Conservation (phyloP, 2,888 invertebrate genomes). For the Nemotelus pantherinus region DNA sequence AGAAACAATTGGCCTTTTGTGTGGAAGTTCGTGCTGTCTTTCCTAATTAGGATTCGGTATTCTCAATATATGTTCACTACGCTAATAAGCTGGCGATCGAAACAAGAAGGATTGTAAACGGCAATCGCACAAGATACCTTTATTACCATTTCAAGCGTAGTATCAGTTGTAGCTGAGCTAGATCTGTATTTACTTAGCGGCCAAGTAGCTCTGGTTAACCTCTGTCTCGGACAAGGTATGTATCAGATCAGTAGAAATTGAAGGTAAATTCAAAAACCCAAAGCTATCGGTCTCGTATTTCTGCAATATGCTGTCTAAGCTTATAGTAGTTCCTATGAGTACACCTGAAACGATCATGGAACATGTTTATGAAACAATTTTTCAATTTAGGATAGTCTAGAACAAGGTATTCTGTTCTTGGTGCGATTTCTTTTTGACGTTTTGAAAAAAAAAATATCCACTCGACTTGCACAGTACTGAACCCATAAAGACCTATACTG, state of each 20-base stretch:
- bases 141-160: slow-evolving; percentile 96
- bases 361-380: not conserved
- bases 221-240: slow-evolving; percentile 89
- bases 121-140: slow-evolving; percentile 82
- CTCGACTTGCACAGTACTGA: slow-evolving; percentile 76
- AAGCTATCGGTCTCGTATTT: slow-evolving; percentile 73
- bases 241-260: slow-evolving; percentile 70
- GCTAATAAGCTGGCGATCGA: slow-evolving; percentile 83
- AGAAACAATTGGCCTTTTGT: slow-evolving; percentile 91
- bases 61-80: slow-evolving; percentile 86
- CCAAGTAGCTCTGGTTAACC: slow-evolving; percentile 87
- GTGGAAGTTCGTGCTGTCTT: slow-evolving; percentile 92
- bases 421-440: slow-evolving; percentile 83
- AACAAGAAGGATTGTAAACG: slow-evolving; percentile 74
- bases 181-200: slow-evolving; percentile 88
- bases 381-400: slow-evolving; percentile 81
- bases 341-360: not conserved
- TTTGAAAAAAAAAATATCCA: slow-evolving; percentile 72
- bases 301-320: slow-evolving; percentile 81
- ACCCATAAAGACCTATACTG: slow-evolving; percentile 78
- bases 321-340: slow-evolving; percentile 81
- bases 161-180: slow-evolving; percentile 79
- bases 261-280: slow-evolving; percentile 80
- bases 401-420: slow-evolving; percentile 85
- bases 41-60: slow-evolving; percentile 88